Conservation (phyloP, 2,797 vertebrate species). For the Mus spretus region DNA sequence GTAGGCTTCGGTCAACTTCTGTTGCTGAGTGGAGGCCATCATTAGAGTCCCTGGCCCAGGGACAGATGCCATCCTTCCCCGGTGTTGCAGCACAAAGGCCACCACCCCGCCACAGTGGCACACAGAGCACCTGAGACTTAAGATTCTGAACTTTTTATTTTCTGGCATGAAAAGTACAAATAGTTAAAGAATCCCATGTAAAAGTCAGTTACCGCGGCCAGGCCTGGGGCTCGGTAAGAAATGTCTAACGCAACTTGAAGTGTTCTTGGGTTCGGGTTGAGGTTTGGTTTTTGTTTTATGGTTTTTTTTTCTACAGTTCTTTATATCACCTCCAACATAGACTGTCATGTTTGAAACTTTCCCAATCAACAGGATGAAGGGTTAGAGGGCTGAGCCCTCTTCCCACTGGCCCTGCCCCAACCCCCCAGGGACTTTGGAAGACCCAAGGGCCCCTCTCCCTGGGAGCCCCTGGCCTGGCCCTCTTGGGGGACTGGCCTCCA, state of each 20-base stretch:
- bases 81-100: rapidly evolving
- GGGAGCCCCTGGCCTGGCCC: conserved; percentile 60
- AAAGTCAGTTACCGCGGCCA: conserved; percentile 97
- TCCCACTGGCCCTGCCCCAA: conserved; percentile 70
- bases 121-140: conserved; percentile 76
- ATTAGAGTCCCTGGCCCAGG: background rate
- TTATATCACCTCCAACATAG: conserved; percentile 85
- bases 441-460: conserved; percentile 84
- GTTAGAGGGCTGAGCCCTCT: conserved; percentile 87
- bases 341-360: conserved; percentile 88
- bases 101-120: rapidly evolving
- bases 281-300: conserved; percentile 87
- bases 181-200: conserved; percentile 99
- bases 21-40: background rate
- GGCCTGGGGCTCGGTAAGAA: conserved; percentile 97
- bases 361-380: conserved; percentile 88
- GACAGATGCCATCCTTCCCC: background rate
- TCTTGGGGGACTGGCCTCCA: conserved; percentile 62
- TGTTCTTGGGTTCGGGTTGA: conserved; percentile 88
- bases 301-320: conserved; percentile 84
- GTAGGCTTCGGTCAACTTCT: too few species aligned
- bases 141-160: conserved; percentile 96
- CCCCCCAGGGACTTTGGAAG: conserved; percentile 89
- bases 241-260: conserved; percentile 97
- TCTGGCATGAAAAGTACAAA: conserved; percentile 99